Percentiles rank a stretch among this genome's conserved stretches.
Conservation (phyloP, 2,113 vertebrate species). For the Scortum barcoo region DNA sequence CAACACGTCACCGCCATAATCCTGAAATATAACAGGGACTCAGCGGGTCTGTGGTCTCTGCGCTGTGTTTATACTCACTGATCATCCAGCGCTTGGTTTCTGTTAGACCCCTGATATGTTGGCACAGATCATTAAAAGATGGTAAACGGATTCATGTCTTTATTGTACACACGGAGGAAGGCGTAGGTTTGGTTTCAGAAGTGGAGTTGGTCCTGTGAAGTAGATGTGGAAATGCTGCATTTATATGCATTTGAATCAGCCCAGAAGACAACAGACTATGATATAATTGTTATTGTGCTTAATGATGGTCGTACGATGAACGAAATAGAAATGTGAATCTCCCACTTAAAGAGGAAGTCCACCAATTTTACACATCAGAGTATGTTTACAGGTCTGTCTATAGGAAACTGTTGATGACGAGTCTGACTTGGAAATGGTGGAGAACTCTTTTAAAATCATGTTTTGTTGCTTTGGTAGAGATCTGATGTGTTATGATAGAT, state of each 20-base stretch:
- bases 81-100: constrained; percentile 28
- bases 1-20: constrained; percentile 60
- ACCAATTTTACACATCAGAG: background rate
- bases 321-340: background rate
- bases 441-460: background rate
- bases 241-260: constrained; percentile 11
- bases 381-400: background rate
- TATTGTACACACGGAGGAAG: constrained; percentile 19
- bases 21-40: constrained; percentile 62
- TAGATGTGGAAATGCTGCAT: background rate
- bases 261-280: background rate
- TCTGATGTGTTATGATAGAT: background rate
- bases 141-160: constrained; percentile 34
- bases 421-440: no score
- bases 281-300: background rate
- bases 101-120: constrained; percentile 29
- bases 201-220: background rate
- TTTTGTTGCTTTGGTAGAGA: background rate
- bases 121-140: constrained; percentile 54
- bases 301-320: background rate
- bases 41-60: constrained; percentile 61
- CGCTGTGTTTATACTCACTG: constrained; percentile 50
- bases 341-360: no score
- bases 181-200: constrained; percentile 3
- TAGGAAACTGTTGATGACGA: no score